Percentiles rank a stretch among this genome's conserved stretches.
Evolutionary conservation across 1,140 invertebrate species (phyloP).

Genomic region (Drosophila neocordata): DNA sequence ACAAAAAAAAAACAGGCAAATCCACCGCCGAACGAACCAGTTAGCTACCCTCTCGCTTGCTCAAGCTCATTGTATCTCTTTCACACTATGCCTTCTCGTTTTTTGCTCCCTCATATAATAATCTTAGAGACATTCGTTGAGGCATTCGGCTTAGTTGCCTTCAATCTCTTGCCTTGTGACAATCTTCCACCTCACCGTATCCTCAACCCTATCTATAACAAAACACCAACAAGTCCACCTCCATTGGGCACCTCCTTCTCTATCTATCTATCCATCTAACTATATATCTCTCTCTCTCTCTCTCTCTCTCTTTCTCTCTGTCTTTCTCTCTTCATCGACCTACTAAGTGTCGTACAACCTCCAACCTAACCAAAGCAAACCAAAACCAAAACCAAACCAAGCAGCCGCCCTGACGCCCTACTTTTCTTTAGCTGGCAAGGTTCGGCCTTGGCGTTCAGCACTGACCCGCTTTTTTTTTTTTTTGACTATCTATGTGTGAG

Average conservation of each 20-base stretch:
- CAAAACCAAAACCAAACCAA: conserved; percentile 35
- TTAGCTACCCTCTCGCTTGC: conserved; percentile 28
- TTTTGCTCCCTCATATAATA: conserved; percentile 8
- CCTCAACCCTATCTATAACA: not conserved
- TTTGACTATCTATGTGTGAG: conserved; percentile 22
- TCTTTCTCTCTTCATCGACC: conserved; percentile 1
- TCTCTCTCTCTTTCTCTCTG: too few relatives aligned
- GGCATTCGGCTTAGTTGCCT: conserved; percentile 40
- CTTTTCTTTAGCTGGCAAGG: conserved; percentile 66
- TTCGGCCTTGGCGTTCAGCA: conserved; percentile 80
- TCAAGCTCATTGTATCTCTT: not conserved
- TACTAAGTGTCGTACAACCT: conserved; percentile 23
- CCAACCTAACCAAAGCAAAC: conserved; percentile 10
- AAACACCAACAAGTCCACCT: conserved; percentile 3
- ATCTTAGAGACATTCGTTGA: conserved; percentile 12
- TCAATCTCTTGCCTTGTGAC: conserved; percentile 18
- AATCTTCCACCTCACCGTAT: not conserved
- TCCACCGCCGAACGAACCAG: conserved; percentile 40
- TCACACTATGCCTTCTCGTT: not conserved
- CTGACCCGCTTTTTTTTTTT: conserved; percentile 64
- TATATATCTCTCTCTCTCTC: too few relatives aligned
- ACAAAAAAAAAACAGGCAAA: conserved; percentile 19
- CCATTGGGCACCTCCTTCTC: conserved; percentile 2
- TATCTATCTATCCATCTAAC: not conserved
- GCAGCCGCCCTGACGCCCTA: conserved; percentile 71